phyloP scores from a whole-genome alignment of 1,140 invertebrate species.

The Arion vulgaris region DNA sequence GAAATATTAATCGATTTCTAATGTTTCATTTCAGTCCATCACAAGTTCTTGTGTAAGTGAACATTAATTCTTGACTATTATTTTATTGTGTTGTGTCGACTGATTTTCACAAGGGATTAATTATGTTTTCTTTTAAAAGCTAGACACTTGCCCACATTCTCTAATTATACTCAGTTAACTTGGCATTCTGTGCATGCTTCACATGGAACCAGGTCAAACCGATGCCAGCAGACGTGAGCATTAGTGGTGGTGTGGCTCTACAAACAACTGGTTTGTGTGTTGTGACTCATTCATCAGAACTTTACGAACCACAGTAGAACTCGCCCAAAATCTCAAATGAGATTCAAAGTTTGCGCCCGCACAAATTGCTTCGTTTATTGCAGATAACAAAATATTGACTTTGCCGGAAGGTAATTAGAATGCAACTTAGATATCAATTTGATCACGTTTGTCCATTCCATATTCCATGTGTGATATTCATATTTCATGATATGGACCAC shows the following conservation, averaged over 20 bases:
- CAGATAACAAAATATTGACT: neutral
- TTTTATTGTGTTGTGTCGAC: neutral
- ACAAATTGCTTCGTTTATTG: neutral
- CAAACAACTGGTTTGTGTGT: neutral
- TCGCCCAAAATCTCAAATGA: neutral
- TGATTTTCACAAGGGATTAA: neutral
- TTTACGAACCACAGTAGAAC: neutral
- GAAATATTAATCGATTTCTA: neutral
- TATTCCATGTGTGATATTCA: too few relatives aligned
- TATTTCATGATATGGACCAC: too few relatives aligned
- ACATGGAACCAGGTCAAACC: constrained; percentile 1
- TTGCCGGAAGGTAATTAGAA: neutral
- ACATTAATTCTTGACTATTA: neutral
- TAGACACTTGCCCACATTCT: neutral
- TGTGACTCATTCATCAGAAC: neutral
- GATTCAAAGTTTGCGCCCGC: neutral
- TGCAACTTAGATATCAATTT: too few relatives aligned
- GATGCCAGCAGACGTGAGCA: neutral
- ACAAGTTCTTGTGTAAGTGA: neutral
- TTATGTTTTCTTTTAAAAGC: neutral
- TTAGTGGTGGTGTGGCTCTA: neutral
- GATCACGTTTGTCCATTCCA: too few relatives aligned
- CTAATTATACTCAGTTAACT: too few relatives aligned
- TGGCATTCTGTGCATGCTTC: too few relatives aligned
- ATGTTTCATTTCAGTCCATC: neutral